These are phyloP conservation scores for Lemur catta DNA, from an alignment of 2,797 vertebrate species.

Conservation along the genomic window DNA sequence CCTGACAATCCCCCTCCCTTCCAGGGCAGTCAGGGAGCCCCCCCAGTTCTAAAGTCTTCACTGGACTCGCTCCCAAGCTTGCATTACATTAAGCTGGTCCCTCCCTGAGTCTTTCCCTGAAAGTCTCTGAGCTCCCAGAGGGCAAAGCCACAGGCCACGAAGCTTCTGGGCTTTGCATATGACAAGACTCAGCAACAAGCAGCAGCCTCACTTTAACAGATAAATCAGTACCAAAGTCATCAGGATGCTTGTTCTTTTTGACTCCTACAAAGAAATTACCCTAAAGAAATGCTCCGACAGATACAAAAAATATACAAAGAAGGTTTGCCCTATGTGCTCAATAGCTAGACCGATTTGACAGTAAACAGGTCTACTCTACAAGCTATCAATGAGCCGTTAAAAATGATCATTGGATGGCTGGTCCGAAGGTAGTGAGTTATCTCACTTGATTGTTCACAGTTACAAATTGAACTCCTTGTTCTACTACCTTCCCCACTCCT, in stretches of 20 bases:
- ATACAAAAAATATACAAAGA: neutral
- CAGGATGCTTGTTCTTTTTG: neutral
- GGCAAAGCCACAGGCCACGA: neutral
- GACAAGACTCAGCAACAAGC: neutral
- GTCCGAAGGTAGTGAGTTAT: no score
- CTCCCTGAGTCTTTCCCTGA: neutral
- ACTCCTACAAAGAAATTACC: neutral
- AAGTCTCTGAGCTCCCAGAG: neutral
- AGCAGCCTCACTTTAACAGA: neutral
- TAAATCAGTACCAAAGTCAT: neutral
- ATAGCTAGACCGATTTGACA: neutral
- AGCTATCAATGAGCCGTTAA: neutral
- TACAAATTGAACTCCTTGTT: no score
- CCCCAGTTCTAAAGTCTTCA: neutral
- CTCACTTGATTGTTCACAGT: no score
- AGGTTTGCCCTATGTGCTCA: no score
- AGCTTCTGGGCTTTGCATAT: neutral
- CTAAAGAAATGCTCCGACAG: neutral
- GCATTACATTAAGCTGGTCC: no score
- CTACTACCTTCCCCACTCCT: no score
- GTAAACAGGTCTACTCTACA: rapidly evolving
- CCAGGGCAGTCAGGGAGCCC: neutral
- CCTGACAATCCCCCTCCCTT: neutral
- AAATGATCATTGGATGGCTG: neutral
- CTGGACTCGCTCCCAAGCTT: neutral